Base-by-base conservation (phyloP, 2,888 invertebrate genomes). In the Lepidocyrtinus sp. region DNA sequence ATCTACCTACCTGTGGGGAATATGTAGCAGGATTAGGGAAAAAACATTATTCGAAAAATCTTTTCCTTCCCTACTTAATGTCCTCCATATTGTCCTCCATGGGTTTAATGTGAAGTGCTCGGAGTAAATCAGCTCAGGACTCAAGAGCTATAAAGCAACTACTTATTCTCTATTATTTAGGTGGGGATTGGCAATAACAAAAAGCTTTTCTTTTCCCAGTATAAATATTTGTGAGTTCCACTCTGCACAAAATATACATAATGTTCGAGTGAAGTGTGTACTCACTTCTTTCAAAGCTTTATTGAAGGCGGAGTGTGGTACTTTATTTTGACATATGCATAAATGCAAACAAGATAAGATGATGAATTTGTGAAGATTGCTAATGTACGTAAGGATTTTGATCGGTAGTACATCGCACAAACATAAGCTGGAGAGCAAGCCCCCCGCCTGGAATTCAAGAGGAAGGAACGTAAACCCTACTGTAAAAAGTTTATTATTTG, bases 401-500 rank as follows among this genome's bases (percentile, higher is more conserved):
- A n/a, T n/a, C n/a, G n/a, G n/a, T n/a, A n/a, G n/a, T n/a, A n/a
- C n/a, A n/a, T n/a, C n/a, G n/a, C n/a, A n/a, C n/a, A n/a, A n/a
- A n/a, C n/a, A n/a, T n/a, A n/a, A n/a, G n/a, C n/a, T n/a, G 2
- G 3, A 59, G n/a, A 17, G n/a, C 5, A 50, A 50, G 3, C 59
- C 59, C 59, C 59, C 59, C 22, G 59, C 50, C n/a, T 59, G 59
- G 59, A 59, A 50, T 50, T 50, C 50, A 12, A 59, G 59, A 59
- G 59, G 59, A 59, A 21, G 19, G 9, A 55, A 2, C 9, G 17
- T 55, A 55, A 36, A 62, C 26, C 62, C 27, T 45, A 62, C 50
- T 26, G 65, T 46, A 65, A 68, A 69, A 36, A 25, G 69, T 67
- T 79, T 59, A 80, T 80, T 80, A 71, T 80, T 74, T 26, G 75